Base-by-base conservation (phyloP, 2,113 vertebrate genomes). In the Symphodus melops region DNA sequence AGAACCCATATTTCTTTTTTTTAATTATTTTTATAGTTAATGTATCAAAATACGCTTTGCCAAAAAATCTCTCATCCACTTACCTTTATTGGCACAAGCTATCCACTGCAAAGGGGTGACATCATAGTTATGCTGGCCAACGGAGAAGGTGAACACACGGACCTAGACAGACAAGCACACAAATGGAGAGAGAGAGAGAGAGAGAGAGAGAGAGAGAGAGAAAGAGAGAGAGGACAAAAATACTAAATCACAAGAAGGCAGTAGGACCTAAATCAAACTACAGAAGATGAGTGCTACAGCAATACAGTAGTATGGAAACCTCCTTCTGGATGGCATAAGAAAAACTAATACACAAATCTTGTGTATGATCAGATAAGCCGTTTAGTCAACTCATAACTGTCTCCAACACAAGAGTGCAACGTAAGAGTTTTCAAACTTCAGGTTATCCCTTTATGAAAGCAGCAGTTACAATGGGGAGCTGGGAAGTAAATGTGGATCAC, bases 51-150 rank as follows among this genome's bases (percentile, higher is more conserved):
- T 11, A 14, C 5, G 12, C 48, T 9, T 19, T 19, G 17, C 46
- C 46, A 48, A 17, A 11, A 55, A 48, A 17, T 5, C 20, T 37
- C 9, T 10, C 7, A 23, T 61, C 55, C 25, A 37, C 84, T 67
- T 90, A 98, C 98, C 98, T 96, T 98, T 99, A 91, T 99, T 99
- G 82, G 96, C 94, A 1, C 97, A 99, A 16, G 98, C 98, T 91
- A 99, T 99, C 98, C 98, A 99, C 91, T 99, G 97, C 89, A 99
- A 89, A 0, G 98, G 98, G 0, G 97, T 98, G 85, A 99, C 96
- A 0, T 99, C 98, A 0, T 99, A 99, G 90, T 99, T 99, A 88
- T 99, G 98, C 90, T 99, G 98, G 10, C 98, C 98, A 0, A 99
- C 97, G 0, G 98, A 99, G 92, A 99, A 99, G n/a, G 98, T 99